Evolutionary conservation across 2,888 invertebrate genomes (phyloP).

Genomic region (Vandiemenella viatica): DNA sequence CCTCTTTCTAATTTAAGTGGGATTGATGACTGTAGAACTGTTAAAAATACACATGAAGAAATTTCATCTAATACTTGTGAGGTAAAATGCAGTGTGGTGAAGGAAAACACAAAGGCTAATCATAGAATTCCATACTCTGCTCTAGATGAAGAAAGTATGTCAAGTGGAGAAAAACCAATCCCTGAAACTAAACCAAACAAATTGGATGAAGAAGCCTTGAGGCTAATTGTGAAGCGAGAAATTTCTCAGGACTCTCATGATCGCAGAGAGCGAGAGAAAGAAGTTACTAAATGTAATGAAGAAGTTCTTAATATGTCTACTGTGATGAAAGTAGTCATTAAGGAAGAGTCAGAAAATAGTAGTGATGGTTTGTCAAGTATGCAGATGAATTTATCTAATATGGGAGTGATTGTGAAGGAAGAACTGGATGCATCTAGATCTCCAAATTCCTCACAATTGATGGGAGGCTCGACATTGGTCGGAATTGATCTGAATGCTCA

Average conservation of each 20-base stretch:
- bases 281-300: background rate
- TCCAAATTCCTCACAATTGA: background rate
- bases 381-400: constrained; percentile 2
- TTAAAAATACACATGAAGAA: constrained; percentile 2
- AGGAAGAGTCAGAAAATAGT: constrained; percentile 13
- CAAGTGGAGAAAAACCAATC: background rate
- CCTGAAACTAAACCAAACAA: constrained; percentile 10
- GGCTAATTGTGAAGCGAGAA: background rate
- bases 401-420: constrained; percentile 2
- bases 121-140: background rate
- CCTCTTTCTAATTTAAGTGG: constrained; percentile 2
- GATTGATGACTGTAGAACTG: background rate
- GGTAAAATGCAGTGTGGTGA: background rate
- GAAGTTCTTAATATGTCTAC: background rate
- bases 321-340: constrained; percentile 11
- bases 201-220: constrained; percentile 8
- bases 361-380: constrained; percentile 8
- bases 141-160: background rate
- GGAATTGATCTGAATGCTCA: background rate
- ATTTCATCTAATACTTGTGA: background rate
- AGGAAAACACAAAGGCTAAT: background rate
- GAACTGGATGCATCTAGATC: background rate
- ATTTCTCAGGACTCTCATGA: background rate
- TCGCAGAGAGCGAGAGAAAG: background rate
- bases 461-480: background rate